These are phyloP conservation scores for Acanthosoma haemorrhoidale DNA, from an alignment of 2,888 invertebrate species.

Conservation along the genomic window DNA sequence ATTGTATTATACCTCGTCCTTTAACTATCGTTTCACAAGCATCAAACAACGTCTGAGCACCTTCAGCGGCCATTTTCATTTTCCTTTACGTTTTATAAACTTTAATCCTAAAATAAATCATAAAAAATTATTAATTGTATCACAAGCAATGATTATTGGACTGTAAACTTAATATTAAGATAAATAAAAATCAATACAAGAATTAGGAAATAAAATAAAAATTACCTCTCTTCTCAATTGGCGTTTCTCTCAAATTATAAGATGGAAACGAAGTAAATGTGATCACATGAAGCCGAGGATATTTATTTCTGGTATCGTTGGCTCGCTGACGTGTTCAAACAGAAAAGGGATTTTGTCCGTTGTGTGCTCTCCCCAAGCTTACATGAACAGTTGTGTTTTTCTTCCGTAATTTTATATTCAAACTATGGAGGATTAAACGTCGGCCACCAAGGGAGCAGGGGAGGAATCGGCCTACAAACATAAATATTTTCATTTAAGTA, in stretches of 20 bases:
- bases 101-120: conserved; percentile 51
- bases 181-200: neutral
- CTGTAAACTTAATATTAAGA: no score
- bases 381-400: no score
- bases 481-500: no score
- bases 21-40: conserved; percentile 71
- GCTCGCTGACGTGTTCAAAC: no score
- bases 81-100: conserved; percentile 60
- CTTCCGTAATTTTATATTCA: no score
- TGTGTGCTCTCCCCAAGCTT: no score
- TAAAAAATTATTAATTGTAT: no score
- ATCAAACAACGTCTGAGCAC: conserved; percentile 70
- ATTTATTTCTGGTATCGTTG: conserved; percentile 56
- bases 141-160: no score
- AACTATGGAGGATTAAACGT: no score
- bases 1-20: conserved; percentile 54
- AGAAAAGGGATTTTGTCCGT: no score
- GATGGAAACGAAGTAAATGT: conserved; percentile 79
- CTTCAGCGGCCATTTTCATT: conserved; percentile 72
- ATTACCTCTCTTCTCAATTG: conserved; percentile 51
- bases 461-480: no score
- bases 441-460: no score
- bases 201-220: conserved; percentile 15
- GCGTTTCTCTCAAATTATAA: conserved; percentile 60
- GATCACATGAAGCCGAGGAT: conserved; percentile 67